Conservation (phyloP, 2,888 invertebrate genomes). For the Hedya salicella region DNA sequence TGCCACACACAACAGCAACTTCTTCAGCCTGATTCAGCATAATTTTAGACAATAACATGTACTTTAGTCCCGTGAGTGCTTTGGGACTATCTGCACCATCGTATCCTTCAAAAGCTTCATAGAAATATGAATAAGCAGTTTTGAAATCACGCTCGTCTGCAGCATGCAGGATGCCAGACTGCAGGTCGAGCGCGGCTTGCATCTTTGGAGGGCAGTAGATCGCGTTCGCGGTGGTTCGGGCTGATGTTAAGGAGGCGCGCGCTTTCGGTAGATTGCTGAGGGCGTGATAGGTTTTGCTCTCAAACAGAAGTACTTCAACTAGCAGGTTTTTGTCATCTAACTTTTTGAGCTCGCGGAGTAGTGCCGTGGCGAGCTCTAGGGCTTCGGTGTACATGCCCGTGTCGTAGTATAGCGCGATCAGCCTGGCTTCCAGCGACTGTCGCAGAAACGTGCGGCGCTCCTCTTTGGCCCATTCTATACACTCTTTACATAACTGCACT, state of each 20-base stretch:
- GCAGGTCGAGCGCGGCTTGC: slow-evolving; percentile 98
- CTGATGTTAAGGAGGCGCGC: slow-evolving; percentile 98
- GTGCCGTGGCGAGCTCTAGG: slow-evolving; percentile 91
- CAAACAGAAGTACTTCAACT: slow-evolving; percentile 98
- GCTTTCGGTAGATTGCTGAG: slow-evolving; percentile 98
- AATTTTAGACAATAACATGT: slow-evolving; percentile 99
- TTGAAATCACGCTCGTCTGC: slow-evolving; percentile 99
- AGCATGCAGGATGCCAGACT: slow-evolving; percentile 99
- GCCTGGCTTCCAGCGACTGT: slow-evolving; percentile 97
- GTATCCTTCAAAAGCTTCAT: slow-evolving; percentile 99
- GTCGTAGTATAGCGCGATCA: slow-evolving; percentile 97
- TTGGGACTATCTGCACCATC: slow-evolving; percentile 97
- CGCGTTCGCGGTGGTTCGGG: slow-evolving; percentile 99
- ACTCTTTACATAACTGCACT: slow-evolving; percentile 97
- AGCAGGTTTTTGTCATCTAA: slow-evolving; percentile 99
- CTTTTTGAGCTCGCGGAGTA: slow-evolving; percentile 98
- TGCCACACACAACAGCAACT: slow-evolving; percentile 97
- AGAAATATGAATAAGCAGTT: slow-evolving; percentile 99
- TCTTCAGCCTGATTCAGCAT: slow-evolving; percentile 99
- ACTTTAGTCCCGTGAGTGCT: slow-evolving; percentile 98
- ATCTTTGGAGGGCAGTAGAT: slow-evolving; percentile 99
- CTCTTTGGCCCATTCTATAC: slow-evolving; percentile 99
- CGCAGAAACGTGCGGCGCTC: slow-evolving; percentile 98
- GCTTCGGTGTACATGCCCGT: slow-evolving; percentile 96
- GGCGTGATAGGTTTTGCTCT: slow-evolving; percentile 99